These are phyloP conservation scores for Philopotamus ludificatus DNA, from an alignment of 1,140 invertebrate species.

Conservation along the genomic window DNA sequence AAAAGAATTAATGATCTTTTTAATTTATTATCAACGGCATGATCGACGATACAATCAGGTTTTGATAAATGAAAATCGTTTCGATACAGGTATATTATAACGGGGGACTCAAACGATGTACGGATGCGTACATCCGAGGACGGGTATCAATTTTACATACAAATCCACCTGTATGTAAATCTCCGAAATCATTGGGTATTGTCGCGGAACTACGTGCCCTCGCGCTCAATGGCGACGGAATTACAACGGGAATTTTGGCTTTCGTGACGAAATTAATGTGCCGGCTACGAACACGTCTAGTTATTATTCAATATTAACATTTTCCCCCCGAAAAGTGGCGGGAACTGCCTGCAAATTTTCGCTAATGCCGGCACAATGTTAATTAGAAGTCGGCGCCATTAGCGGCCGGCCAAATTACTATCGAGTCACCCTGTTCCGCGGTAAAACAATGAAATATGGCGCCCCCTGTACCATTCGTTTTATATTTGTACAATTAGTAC, in stretches of 20 bases:
- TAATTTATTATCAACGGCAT: no score
- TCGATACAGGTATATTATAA: no score
- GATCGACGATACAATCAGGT: no score
- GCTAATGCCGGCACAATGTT: constrained; percentile 16
- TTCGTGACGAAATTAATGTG: background rate
- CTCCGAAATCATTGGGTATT: no score
- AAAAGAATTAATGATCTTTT: no score
- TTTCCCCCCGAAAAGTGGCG: constrained; percentile 1
- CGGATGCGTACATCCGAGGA: no score
- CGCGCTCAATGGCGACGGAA: background rate
- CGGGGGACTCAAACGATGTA: no score
- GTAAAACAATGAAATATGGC: background rate
- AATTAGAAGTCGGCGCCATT: constrained; percentile 13
- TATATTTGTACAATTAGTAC: constrained; percentile 11
- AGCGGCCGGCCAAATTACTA: background rate
- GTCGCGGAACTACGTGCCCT: background rate
- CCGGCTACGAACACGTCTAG: background rate
- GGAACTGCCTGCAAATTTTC: constrained; percentile 9
- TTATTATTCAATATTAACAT: constrained; percentile 23
- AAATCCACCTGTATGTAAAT: no score
- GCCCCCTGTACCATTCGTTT: background rate
- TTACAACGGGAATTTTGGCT: background rate
- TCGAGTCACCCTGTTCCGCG: background rate
- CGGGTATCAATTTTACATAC: no score
- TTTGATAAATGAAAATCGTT: no score